Base-by-base conservation (phyloP, 2,888 invertebrate genomes). In the Acronicta psi region DNA sequence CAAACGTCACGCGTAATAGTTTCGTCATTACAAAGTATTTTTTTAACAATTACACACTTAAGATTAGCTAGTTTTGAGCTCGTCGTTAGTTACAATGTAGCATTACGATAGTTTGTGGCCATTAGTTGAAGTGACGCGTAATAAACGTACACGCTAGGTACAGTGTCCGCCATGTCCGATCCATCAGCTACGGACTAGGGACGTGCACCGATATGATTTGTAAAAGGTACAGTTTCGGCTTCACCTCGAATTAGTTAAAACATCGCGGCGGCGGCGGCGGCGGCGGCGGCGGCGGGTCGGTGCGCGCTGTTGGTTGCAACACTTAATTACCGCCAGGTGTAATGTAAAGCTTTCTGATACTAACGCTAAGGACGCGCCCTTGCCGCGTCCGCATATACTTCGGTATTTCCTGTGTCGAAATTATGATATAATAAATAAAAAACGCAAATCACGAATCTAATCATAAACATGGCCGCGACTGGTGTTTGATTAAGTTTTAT, bases 321-420 rank as follows among this genome's bases (percentile, higher is more conserved):
- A 38, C 44, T 23, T 58, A 29, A 47, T 41, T 37, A 31, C 37
- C 17, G 47, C 25, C 40, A n/a, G 57, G 36, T 17, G 50, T 36
- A 50, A 42, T 40, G 23, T 41, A 46, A 40, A 37, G 63, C 47
- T 47, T 10, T 13, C 31, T 17, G 63, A 34, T 37, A 37, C 29
- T 29, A 34, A n/a, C 36, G 18, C 11, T 72, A 44, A 71, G 72
- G 72, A 59, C 73, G 65, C 57, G 73, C 65, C 73, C 75, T 73
- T 58, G 69, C 69, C 31, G 37, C 59, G 43, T 61, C 69, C 73
- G 61, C 52, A 25, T 38, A 42, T 45, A 16, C 34, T 47, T 37
- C n/a, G 36, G 29, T 37, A 56, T 51, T 65, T 72, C 75, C 68
- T 60, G 40, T 71, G 64, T 51, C 51, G 17, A 60, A 64, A 71